Base-by-base conservation (phyloP, 2,113 vertebrate genomes). In the Clupea harengus region DNA sequence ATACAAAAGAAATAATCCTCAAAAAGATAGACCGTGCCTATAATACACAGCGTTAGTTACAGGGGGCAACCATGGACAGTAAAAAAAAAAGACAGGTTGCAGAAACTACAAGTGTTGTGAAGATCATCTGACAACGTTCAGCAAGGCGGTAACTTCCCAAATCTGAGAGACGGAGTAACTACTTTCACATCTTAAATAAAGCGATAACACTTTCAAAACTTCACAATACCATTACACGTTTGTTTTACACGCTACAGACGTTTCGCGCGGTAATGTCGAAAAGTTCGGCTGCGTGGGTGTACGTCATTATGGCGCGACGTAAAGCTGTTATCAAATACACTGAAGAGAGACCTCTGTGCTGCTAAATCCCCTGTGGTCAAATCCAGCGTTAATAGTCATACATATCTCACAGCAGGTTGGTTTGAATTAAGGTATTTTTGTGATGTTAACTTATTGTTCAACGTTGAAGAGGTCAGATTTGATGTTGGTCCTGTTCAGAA, bases 261-360 rank as follows among this genome's bases (percentile, higher is more conserved):
- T 72, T 54, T 72, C 64, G 64, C 64, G 64, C 64, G 64, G 25
- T 28, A 11, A 8, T 28, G 64, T 72, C 57, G 57, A 60, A 60
- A 60, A 60, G 7, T 2, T n/a, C 7, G 25, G 1, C 32, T 10
- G 64, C 22, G 64, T 28, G 10, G 64, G 8, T 11, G 25, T 72
- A 72, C 64, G 64, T 72, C 64, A 72, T 72, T 72, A 72, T 32
- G n/a, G 64, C 64, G 64, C 64, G 64, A 72, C 64, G 25, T 72
- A 28, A n/a, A 13, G 25, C 64, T 72, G n/a, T 9, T 32, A 72
- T 32, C 64, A 25, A 5, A 25, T 64, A 22, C 22, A 0, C 8
- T 7, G 1, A 10, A 32, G 64, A 28, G 25, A 39, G 25, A 72
- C 64, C 15, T 72, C 64, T 72, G 39, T 39, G n/a, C n/a, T 32